These are phyloP conservation scores for Melanerpes aurifrons DNA, from an alignment of 2,113 vertebrate species.

Conservation along the genomic window DNA sequence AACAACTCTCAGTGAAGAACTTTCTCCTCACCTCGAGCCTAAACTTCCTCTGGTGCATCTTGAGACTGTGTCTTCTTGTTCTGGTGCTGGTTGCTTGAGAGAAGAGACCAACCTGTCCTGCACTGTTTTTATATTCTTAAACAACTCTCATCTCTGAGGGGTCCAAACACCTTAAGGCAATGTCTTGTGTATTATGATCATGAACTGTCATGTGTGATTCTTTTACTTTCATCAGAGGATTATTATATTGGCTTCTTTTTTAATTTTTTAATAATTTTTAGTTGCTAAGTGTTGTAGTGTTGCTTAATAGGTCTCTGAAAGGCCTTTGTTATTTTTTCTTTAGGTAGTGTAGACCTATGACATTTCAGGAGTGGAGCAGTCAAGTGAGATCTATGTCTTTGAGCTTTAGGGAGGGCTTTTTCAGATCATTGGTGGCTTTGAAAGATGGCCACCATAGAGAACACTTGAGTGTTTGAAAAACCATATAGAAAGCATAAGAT, in stretches of 20 bases:
- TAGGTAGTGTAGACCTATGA: not conserved
- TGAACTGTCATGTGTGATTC: not conserved
- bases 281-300: not conserved
- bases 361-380: not conserved
- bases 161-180: not conserved
- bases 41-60: too few relatives aligned
- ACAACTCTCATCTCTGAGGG: not conserved
- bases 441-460: not conserved
- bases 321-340: not conserved
- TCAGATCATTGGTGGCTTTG: not conserved
- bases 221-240: not conserved
- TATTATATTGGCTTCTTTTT: not conserved
- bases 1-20: too few relatives aligned
- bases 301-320: not conserved
- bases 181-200: not conserved
- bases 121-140: not conserved
- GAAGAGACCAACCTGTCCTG: not conserved
- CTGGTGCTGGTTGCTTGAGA: too few relatives aligned
- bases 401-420: not conserved
- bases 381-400: not conserved
- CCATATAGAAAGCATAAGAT: not conserved
- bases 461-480: not conserved
- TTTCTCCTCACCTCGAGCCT: too few relatives aligned
- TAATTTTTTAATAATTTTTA: not conserved
- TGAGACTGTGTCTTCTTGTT: too few relatives aligned